Base-by-base conservation (phyloP, 2,888 invertebrate species). In the Lutraria lutraria region DNA sequence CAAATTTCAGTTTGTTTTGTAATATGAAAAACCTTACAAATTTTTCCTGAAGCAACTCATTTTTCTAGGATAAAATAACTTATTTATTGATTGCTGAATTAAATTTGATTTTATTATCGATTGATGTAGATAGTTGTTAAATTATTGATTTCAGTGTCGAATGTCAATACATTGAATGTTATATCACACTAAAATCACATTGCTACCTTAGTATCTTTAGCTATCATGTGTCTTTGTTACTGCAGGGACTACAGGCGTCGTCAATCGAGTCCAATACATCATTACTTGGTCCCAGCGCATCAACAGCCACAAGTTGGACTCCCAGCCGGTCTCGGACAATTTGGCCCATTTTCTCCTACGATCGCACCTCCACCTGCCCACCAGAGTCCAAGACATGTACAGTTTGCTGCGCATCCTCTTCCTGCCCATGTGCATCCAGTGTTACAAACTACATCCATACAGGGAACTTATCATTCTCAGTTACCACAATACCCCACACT, bases 281-380 rank as follows among this genome's bases (percentile, higher is more conserved):
- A 96, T 92, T 96, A 96, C 92, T 94, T 96, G 25, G 93, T 97
- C 34, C 96, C 96, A 2, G 96, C 96, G 13, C 96, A 96, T 85
- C 96, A 96, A 85, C 95, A 96, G 88, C 95, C 95, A n/a, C 95
- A 95, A 89, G 93, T 95, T 89, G 93, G 94, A 29, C 93, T 94
- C 29, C 94, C 95, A n/a, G 93, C 95, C n/a, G 95, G 94, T 8
- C 93, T 95, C 43, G 93, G 94, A 34, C 95, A 95, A 91, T 95
- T 94, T 88, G 95, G 93, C 79, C 95, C 96, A 6, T 96, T 96
- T 89, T 95, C 96, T 83, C 95, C 96, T 80, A 92, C 94, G 83
- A 97, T 98, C 94, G 97, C 98, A 72, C 98, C 98, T 82, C 98
- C 98, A 16, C 98, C 98, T 83, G 98, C 98, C 31, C 98, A 96